A percentile compares a stretch with the other conserved stretches of the same genome.
phyloP scores from a whole-genome alignment of 2,113 vertebrate genomes.

The Bagarius yarrelli region DNA sequence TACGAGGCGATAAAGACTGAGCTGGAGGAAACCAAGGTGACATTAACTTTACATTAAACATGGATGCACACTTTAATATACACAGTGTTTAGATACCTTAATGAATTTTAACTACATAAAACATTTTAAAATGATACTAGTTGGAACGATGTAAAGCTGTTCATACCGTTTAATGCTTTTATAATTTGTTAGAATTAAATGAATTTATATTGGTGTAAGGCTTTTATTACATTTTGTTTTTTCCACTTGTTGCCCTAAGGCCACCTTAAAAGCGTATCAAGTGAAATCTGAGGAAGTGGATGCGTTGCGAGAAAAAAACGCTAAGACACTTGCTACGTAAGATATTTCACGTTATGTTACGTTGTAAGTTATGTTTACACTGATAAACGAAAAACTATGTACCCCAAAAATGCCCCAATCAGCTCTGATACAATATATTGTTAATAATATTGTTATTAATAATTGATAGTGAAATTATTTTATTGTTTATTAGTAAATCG shows the following conservation, averaged over 20 bases:
- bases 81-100: background rate
- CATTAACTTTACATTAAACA: background rate
- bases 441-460: too few species aligned
- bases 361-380: background rate
- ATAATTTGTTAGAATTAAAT: background rate
- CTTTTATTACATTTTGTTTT: background rate
- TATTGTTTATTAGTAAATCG: background rate
- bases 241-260: constrained; percentile 61
- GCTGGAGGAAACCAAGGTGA: constrained; percentile 86
- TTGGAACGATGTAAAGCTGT: background rate
- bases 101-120: background rate
- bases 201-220: background rate
- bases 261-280: constrained; percentile 76
- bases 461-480: too few species aligned
- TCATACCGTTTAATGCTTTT: background rate
- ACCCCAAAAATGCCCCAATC: background rate
- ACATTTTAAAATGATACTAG: background rate
- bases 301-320: constrained; percentile 77
- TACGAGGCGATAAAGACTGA: constrained; percentile 78
- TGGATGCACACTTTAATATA: background rate
- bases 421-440: too few species aligned
- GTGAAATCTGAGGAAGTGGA: constrained; percentile 76
- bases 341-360: constrained; percentile 49
- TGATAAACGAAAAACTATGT: background rate
- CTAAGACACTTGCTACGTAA: constrained; percentile 73